phyloP scores from a whole-genome alignment of 1,140 invertebrate genomes.

The Sinonovacula constricta region DNA sequence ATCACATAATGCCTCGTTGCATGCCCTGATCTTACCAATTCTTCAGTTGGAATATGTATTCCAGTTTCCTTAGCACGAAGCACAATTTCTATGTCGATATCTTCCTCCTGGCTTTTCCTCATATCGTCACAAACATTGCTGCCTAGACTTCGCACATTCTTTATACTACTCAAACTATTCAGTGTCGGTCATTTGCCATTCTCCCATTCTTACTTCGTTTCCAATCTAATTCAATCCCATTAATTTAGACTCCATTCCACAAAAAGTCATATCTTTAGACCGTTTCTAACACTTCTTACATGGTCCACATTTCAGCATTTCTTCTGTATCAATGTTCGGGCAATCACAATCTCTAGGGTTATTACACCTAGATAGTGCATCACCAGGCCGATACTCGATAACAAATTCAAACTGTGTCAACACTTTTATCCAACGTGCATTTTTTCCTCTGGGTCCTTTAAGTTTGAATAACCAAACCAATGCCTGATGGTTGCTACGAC shows the following conservation, averaged over 20 bases:
- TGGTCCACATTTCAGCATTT: neutral
- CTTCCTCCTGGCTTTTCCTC: no score
- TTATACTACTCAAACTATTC: no score
- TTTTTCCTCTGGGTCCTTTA: constrained; percentile 49
- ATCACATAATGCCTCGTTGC: neutral
- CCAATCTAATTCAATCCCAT: no score
- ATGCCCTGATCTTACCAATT: no score
- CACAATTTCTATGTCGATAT: no score
- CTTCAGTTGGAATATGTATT: no score
- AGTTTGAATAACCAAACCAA: constrained; percentile 49
- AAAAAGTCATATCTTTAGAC: neutral
- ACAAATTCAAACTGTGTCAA: constrained; percentile 61
- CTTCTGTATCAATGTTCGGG: neutral
- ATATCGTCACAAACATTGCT: no score
- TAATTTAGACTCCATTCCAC: neutral
- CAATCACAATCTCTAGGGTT: constrained; percentile 5
- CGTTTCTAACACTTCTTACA: neutral
- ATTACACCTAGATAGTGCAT: constrained; percentile 50
- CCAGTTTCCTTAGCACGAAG: no score
- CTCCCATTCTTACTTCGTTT: no score
- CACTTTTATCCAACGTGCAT: constrained; percentile 60
- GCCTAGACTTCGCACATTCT: no score
- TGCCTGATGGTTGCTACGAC: constrained; percentile 55
- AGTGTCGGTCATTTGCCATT: no score
- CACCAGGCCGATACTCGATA: no score